Evolutionary conservation across 2,797 vertebrate genomes (phyloP).

Genomic region (Molossus molossus): DNA sequence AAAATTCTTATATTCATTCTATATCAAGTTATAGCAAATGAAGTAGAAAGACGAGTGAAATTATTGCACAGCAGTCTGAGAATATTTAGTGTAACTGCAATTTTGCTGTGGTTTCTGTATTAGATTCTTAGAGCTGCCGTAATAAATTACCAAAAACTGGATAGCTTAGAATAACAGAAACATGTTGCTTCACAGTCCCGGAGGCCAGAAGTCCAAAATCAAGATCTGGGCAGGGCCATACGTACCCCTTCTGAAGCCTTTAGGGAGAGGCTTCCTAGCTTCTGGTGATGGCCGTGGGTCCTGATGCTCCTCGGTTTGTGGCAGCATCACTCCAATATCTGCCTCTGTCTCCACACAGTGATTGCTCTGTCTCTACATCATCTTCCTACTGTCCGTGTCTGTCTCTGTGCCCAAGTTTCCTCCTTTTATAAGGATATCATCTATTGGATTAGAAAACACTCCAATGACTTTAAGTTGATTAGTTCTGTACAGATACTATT

Average conservation of each 20-base stretch:
- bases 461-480: background rate
- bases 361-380: background rate
- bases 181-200: background rate
- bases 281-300: background rate
- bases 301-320: background rate
- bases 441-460: background rate
- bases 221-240: background rate
- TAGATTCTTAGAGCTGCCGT: background rate
- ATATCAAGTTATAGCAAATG: background rate
- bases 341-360: background rate
- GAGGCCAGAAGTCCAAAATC: background rate
- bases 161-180: background rate
- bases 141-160: background rate
- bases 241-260: background rate
- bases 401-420: background rate
- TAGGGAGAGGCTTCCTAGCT: background rate
- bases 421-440: background rate
- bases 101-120: background rate
- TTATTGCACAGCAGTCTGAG: background rate
- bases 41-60: background rate
- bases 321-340: rapidly evolving
- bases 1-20: background rate
- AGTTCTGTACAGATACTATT: background rate
- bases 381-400: background rate
- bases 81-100: background rate